Percentiles rank a stretch among this genome's conserved stretches.
These are phyloP conservation scores for Bucorvus abyssinicus DNA, from an alignment of 2,797 vertebrate genomes.

Conservation along the genomic window DNA sequence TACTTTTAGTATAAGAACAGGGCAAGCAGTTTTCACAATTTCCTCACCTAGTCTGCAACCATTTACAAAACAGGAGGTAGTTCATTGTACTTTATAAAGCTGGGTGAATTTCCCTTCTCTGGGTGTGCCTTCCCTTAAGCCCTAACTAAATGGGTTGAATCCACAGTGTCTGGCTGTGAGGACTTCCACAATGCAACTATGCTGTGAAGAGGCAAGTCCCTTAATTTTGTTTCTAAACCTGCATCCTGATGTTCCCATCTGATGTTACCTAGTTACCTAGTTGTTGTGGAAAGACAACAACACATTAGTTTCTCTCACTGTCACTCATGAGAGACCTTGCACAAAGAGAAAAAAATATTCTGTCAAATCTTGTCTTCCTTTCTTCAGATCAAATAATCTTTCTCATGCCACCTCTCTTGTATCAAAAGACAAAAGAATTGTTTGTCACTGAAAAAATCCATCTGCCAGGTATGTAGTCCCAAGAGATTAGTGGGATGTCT, in stretches of 20 bases:
- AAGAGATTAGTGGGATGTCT: not conserved
- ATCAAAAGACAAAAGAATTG: not conserved
- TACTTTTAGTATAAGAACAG: not conserved
- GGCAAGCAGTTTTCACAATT: not conserved
- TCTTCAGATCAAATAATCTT: not conserved
- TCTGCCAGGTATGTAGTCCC: not conserved
- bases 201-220: not conserved
- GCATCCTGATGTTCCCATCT: not conserved
- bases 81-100: not conserved
- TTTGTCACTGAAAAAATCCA: not conserved
- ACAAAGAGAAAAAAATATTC: not conserved
- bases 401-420: not conserved
- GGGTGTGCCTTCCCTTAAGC: not conserved
- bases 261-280: not conserved
- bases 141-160: not conserved
- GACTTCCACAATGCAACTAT: not conserved
- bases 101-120: not conserved
- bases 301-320: not conserved
- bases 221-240: not conserved
- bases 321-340: not conserved
- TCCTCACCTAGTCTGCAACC: not conserved
- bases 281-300: not conserved
- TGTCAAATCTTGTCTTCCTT: not conserved
- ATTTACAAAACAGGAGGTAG: not conserved
- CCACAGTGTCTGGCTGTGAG: not conserved